Conservation (phyloP, 1,140 invertebrate genomes). For the Scylla paramamosain region DNA sequence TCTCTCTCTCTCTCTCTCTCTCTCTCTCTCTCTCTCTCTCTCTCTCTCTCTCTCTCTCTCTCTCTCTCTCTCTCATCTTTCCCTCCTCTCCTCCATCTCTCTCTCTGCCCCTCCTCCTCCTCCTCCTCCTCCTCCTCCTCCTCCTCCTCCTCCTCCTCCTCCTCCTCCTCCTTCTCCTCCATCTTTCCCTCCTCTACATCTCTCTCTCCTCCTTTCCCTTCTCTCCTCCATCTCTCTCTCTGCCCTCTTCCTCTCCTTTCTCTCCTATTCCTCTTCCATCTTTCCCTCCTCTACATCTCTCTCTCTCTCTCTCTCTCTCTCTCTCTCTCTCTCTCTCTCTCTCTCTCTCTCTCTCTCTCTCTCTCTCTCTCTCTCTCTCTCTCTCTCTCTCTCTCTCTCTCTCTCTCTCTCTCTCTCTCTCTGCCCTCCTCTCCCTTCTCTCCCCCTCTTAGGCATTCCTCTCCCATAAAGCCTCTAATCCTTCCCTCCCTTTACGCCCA, state of each 20-base stretch:
- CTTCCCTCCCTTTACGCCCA: not conserved
- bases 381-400: constrained; percentile 6
- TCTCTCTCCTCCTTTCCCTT: not conserved
- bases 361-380: not conserved
- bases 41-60: not conserved
- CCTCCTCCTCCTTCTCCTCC: not conserved
- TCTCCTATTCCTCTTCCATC: not conserved
- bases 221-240: not conserved
- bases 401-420: not conserved
- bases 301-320: not conserved
- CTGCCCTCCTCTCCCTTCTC: not conserved
- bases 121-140: constrained; percentile 27
- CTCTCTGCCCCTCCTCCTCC: not conserved
- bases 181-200: not conserved
- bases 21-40: not conserved
- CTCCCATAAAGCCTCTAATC: too few relatives aligned
- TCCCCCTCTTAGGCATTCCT: not conserved
- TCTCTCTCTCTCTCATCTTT: not conserved
- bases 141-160: not conserved
- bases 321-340: not conserved
- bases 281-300: not conserved
- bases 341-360: not conserved
- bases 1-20: constrained; percentile 31
- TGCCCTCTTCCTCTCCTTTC: not conserved
- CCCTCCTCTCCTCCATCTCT: not conserved